phyloP scores from a whole-genome alignment of 2,113 vertebrate genomes.

The Rhinoderma darwinii region DNA sequence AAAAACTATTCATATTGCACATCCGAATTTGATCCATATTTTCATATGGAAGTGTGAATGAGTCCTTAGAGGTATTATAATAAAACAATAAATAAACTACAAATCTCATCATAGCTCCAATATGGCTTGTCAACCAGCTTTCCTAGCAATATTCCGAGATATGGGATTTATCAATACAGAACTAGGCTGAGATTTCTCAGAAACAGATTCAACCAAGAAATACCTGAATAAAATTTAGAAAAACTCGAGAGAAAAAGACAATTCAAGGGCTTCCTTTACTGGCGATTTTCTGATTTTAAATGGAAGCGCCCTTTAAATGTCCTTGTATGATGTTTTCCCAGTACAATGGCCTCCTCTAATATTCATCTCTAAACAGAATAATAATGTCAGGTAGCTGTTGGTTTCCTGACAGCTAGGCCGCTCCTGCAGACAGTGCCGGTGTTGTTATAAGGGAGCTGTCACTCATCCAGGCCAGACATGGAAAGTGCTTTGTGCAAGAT shows the following conservation, averaged over 20 bases:
- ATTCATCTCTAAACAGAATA: constrained; percentile 33
- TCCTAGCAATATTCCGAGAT: not conserved
- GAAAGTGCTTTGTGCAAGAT: constrained; percentile 15
- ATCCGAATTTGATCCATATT: no score
- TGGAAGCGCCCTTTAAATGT: not conserved
- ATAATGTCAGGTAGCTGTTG: not conserved
- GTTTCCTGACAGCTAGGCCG: constrained; percentile 15
- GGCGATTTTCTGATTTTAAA: not conserved
- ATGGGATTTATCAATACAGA: not conserved
- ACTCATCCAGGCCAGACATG: constrained; percentile 16
- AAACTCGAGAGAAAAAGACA: not conserved
- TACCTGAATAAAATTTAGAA: not conserved
- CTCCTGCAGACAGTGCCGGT: not conserved
- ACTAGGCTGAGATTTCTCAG: no score
- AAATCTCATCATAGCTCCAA: not conserved
- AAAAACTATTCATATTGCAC: no score
- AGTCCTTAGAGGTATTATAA: no score
- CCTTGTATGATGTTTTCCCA: constrained; percentile 12
- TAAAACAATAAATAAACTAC: not conserved
- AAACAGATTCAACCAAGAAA: not conserved
- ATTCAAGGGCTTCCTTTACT: not conserved
- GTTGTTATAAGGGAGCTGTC: constrained; percentile 41
- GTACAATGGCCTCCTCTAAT: not conserved
- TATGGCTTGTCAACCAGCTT: not conserved
- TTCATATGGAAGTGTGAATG: no score